Evolutionary conservation across 2,113 vertebrate genomes (phyloP).

Genomic region (Zingel zingel): DNA sequence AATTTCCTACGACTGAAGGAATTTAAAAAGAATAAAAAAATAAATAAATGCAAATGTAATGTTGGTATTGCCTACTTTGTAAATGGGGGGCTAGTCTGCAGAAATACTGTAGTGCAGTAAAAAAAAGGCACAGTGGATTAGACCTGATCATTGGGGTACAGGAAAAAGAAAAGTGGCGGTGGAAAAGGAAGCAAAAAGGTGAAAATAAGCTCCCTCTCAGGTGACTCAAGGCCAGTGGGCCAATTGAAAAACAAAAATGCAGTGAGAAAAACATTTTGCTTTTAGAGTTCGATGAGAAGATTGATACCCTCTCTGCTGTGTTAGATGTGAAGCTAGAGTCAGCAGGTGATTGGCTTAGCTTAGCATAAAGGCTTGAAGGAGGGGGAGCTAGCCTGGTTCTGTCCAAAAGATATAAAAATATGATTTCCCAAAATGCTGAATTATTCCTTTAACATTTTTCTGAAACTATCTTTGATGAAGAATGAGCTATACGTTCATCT

Average conservation of each 20-base stretch:
- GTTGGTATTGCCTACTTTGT: neutral
- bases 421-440: neutral
- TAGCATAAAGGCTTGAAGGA: neutral
- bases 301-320: neutral
- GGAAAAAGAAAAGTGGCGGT: constrained; percentile 27
- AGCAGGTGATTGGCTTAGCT: neutral
- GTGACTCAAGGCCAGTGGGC: constrained; percentile 2
- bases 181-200: constrained; percentile 28
- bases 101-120: neutral
- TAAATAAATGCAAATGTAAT: neutral
- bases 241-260: constrained; percentile 16
- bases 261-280: constrained; percentile 10
- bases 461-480: neutral
- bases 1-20: neutral
- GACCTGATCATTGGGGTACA: constrained; percentile 32
- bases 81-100: neutral
- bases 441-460: neutral
- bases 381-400: neutral
- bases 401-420: neutral
- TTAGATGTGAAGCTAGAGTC: neutral
- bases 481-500: neutral
- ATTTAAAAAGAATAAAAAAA: neutral
- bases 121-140: neutral
- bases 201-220: neutral
- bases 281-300: neutral